These are phyloP conservation scores for Cygnus olor DNA, from an alignment of 2,797 vertebrate species.

Conservation along the genomic window DNA sequence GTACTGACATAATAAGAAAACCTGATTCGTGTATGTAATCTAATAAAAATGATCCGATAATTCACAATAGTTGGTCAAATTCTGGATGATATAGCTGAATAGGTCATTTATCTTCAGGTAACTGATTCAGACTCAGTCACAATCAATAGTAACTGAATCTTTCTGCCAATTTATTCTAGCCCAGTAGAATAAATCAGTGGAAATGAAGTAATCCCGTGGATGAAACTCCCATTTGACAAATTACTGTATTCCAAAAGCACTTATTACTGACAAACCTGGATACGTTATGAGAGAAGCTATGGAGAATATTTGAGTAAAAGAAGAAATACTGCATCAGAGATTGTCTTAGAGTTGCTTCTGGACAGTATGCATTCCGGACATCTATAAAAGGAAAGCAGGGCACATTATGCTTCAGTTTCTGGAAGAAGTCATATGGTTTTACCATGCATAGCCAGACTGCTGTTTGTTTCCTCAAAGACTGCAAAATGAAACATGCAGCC, in stretches of 20 bases:
- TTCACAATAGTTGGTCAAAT: constrained; percentile 6
- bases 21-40: background rate
- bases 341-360: background rate
- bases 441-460: background rate
- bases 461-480: background rate
- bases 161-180: constrained; percentile 4
- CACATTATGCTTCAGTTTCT: background rate
- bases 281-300: background rate
- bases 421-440: constrained; percentile 17
- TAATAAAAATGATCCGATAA: constrained; percentile 37
- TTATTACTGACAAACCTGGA: background rate
- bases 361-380: fast-evolving
- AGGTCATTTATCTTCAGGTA: constrained; percentile 21
- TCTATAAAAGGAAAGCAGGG: background rate
- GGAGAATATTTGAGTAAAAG: background rate
- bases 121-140: constrained; percentile 29
- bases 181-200: constrained; percentile 5
- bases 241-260: constrained; percentile 1
- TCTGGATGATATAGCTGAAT: constrained; percentile 22
- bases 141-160: constrained; percentile 64
- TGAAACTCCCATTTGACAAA: constrained; percentile 14
- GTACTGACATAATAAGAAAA: constrained; percentile 8
- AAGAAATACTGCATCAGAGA: background rate
- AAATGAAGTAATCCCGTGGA: constrained; percentile 27
- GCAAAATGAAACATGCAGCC: background rate